Conservation (phyloP, 2,888 invertebrate species). For the Petrophora chlorosata region DNA sequence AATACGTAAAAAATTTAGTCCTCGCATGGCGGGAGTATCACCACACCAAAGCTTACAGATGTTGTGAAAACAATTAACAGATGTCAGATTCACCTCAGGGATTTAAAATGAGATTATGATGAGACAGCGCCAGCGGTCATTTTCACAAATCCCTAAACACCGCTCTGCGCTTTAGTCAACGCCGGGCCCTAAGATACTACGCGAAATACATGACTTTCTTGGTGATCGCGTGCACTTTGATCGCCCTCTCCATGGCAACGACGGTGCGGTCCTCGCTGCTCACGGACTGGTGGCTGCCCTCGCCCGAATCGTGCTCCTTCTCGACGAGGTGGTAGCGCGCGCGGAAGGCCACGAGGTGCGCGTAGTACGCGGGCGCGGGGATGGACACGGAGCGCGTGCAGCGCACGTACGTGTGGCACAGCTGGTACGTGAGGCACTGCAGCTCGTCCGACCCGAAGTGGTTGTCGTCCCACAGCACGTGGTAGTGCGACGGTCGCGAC, state of each 20-base stretch:
- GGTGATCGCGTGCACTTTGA: constrained; percentile 99
- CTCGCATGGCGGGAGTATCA: not conserved
- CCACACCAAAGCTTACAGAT: constrained; percentile 1
- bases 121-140: too few species aligned
- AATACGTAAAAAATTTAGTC: too few species aligned
- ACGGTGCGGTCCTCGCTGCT: constrained; percentile 98
- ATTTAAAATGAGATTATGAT: too few species aligned
- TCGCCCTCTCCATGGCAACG: constrained; percentile 98
- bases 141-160: constrained; percentile 4
- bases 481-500: constrained; percentile 99
- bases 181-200: constrained; percentile 58
- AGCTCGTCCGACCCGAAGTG: constrained; percentile 99
- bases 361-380: constrained; percentile 99
- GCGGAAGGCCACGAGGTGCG: constrained; percentile 99
- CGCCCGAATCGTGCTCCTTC: constrained; percentile 99
- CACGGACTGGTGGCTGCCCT: constrained; percentile 98
- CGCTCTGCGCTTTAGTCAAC: not conserved
- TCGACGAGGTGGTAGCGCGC: constrained; percentile 99
- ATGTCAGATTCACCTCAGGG: not conserved
- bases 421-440: constrained; percentile 99
- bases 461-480: constrained; percentile 99
- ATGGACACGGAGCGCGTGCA: constrained; percentile 99
- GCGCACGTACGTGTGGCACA: constrained; percentile 99
- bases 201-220: constrained; percentile 99
- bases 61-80: constrained; percentile 3